These are phyloP conservation scores for Antechinus flavipes DNA, from an alignment of 2,113 vertebrate species.

Conservation along the genomic window DNA sequence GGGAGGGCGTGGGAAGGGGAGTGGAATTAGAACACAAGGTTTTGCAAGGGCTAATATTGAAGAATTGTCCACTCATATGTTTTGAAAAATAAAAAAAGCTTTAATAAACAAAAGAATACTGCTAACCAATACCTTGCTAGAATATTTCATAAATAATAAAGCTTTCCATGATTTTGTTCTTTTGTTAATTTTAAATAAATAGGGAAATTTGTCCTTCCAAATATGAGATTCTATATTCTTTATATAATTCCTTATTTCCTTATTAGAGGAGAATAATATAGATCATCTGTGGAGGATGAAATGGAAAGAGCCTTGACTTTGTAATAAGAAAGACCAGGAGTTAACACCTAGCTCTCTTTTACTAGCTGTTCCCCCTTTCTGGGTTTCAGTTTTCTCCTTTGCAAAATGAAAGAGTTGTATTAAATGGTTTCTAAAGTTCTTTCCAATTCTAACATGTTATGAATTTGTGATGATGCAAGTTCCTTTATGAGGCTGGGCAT, in stretches of 20 bases:
- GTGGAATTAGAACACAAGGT: too few species aligned
- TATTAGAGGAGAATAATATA: not conserved
- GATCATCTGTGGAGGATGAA: not conserved
- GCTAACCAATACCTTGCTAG: not conserved
- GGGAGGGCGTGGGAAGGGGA: too few species aligned
- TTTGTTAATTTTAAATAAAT: not conserved
- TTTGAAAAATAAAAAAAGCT: too few species aligned
- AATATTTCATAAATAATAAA: not conserved
- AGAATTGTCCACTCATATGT: too few species aligned
- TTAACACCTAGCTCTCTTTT: not conserved
- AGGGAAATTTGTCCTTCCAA: not conserved
- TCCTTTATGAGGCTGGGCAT: not conserved
- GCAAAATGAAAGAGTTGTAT: not conserved
- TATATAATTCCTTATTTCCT: not conserved
- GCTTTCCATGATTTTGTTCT: not conserved
- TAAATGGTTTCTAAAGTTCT: not conserved
- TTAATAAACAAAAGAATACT: not conserved
- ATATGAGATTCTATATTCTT: not conserved
- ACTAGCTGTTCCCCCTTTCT: not conserved
- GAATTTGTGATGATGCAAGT: not conserved
- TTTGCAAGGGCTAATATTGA: too few species aligned
- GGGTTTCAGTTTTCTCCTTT: not conserved
- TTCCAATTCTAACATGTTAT: not conserved
- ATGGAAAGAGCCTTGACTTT: not conserved
- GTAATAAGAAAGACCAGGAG: not conserved